Evolutionary conservation across 2,797 vertebrate genomes (phyloP), one percentile per base, ranked within the genome.

Genomic region (Triplophysa bombifrons): DNA sequence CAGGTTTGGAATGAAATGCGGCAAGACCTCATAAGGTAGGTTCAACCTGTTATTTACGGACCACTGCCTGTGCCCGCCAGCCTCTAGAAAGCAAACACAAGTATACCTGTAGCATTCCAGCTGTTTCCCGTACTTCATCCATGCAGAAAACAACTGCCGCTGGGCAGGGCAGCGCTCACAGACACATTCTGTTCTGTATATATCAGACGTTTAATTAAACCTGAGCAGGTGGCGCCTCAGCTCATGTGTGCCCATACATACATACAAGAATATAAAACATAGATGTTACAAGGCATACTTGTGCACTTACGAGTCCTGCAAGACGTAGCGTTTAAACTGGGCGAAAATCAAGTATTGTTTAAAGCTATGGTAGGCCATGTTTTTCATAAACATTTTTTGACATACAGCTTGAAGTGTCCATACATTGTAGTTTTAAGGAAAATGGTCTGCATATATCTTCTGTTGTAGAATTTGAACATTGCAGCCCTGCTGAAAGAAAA

Each of bases 161-260:
- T 55, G 30, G 46, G 25, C 25, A 27, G 58, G 63, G 30, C 27
- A 3, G 10, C 16, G 56, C 68, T 79, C 60, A 56, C n/a, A 72
- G 69, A 60, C 41, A 72, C 69, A 55, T 46, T 22, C 69, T 53
- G 68, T 68, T 17, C 65, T 69, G 55, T 63, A 71, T 20, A 78
- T 53, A 70, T 79, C 69, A 79, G 38, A 79, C 65, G 77, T 58
- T 56, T 46, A 79, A 79, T 79, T 72, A 79, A 79, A 66, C 69
- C 69, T 44, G 50, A 48, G 50, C 69, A 72, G 71, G 74, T 72
- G 74, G 53, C 22, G 46, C 22, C 48, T 46, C 27, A 69, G 61
- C 41, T 48, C 64, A 61, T 17, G 53, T 61, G 60, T 16, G 14
- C 25, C 25, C 6, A 17, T 61, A 17, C 6, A 16, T 60, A 60